Evolutionary conservation across 2,888 invertebrate genomes (phyloP).

Genomic region (Anarsia innoxiella): DNA sequence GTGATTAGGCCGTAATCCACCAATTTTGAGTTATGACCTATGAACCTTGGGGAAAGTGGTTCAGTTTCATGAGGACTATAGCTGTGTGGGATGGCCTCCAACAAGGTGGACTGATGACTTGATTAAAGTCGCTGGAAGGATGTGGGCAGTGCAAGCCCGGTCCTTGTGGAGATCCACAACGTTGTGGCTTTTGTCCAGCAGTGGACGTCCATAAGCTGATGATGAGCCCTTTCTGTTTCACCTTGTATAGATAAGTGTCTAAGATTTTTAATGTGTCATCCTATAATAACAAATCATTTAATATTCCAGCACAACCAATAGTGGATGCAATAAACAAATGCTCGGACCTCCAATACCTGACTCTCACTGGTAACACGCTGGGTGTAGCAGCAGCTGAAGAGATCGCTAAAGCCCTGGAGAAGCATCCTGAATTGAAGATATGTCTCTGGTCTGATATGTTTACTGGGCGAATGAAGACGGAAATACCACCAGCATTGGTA

Average conservation of each 20-base stretch:
- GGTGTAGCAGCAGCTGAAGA: constrained; percentile 92
- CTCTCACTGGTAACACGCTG: constrained; percentile 94
- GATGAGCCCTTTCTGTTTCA: neutral
- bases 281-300: neutral
- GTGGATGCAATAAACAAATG: constrained; percentile 84
- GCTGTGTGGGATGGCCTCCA: too few relatives aligned
- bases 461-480: constrained; percentile 94
- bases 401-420: constrained; percentile 86
- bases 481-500: constrained; percentile 94
- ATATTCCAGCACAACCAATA: constrained; percentile 79
- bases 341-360: constrained; percentile 79
- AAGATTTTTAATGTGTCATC: neutral
- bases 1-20: too few relatives aligned
- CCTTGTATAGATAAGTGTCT: neutral
- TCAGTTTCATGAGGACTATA: too few relatives aligned
- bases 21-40: too few relatives aligned
- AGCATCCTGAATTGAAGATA: constrained; percentile 83
- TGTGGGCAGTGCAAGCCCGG: neutral
- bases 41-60: too few relatives aligned
- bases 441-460: constrained; percentile 98
- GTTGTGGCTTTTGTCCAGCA: neutral
- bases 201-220: neutral
- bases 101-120: too few relatives aligned
- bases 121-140: too few relatives aligned
- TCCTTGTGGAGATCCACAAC: too few relatives aligned